Base-by-base conservation (phyloP, 2,888 invertebrate species). In the Magallana nippona region DNA sequence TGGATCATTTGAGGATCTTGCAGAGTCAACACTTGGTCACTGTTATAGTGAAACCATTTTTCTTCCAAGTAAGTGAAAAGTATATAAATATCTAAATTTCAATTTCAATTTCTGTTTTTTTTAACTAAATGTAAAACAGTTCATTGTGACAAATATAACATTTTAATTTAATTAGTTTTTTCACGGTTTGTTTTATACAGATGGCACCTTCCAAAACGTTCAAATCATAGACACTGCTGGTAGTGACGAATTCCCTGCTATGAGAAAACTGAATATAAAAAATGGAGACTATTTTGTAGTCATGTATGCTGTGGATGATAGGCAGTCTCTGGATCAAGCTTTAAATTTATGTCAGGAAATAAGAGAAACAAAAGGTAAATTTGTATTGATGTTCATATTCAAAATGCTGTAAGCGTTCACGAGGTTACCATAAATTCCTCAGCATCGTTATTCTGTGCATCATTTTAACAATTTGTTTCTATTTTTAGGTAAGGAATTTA, bases 181-280 rank as follows among this genome's bases (percentile, higher is more conserved):
- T 10, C 44, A 10, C 1, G n/a, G n/a, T n/a, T n/a, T n/a, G n/a
- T 22, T 10, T 79, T 79, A 22, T 55, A 1, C 55, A 79, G 79
- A 57, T 55, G 79, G 79, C 3, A 19, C 56, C n/a, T 79, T 79
- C 11, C 79, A 79, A 79, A 55, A 79, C 17, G 22, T 79, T 5
- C 56, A 79, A 79, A 79, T 79, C 55, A 55, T 79, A n/a, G 79
- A 79, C 19, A 79, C 79, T 22, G 17, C 55, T 17, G 79, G 79
- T 17, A 17, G 57, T n/a, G 55, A 79, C 56, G 56, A 79, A 11
- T 79, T 79, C 56, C 79, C 79, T 19, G 79, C 57, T 5, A 79
- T 79, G 79, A 19, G 56, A 22, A 56, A 22, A 17, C 5, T 79
- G 1, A 79, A 56, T 27, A 79, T 79, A 11, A 55, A 27, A n/a